Conservation (phyloP, 2,113 vertebrate genomes). For the Girardinichthys multiradiatus region DNA sequence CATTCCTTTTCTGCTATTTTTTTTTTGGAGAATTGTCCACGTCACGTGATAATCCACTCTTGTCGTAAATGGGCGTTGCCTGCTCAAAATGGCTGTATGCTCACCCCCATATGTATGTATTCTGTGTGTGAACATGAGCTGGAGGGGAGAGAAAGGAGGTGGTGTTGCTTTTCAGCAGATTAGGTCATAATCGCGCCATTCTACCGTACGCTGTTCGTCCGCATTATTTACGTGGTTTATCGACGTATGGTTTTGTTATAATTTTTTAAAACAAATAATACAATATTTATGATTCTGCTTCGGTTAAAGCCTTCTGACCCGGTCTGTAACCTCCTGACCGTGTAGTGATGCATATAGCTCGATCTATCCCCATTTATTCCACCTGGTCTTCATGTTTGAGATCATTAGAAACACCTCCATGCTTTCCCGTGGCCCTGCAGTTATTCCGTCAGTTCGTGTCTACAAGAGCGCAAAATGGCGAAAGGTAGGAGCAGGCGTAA, state of each 20-base stretch:
- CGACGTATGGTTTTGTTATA: too few relatives aligned
- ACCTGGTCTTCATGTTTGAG: neutral
- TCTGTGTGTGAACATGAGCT: neutral
- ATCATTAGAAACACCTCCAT: too few relatives aligned
- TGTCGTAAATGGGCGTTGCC: conserved; percentile 83
- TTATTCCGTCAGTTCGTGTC: too few relatives aligned
- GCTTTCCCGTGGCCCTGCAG: too few relatives aligned
- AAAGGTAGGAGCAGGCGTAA: conserved; percentile 20
- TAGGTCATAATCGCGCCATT: too few relatives aligned
- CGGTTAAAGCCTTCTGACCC: neutral
- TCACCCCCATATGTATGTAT: conserved; percentile 45
- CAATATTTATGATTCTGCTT: neutral
- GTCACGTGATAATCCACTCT: conserved; percentile 69
- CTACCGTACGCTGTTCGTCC: too few relatives aligned
- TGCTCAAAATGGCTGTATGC: conserved; percentile 75
- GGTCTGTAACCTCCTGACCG: neutral
- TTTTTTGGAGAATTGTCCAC: conserved; percentile 7
- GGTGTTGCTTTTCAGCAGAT: too few relatives aligned
- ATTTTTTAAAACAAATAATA: too few relatives aligned
- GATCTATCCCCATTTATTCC: too few relatives aligned
- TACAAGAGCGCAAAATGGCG: conserved; percentile 62
- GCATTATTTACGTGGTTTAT: too few relatives aligned
- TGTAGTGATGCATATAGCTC: too few relatives aligned
- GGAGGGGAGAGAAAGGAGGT: too few relatives aligned
- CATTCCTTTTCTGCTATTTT: neutral